phyloP scores from a whole-genome alignment of 2,797 vertebrate species.

The Centroberyx gerrardi region DNA sequence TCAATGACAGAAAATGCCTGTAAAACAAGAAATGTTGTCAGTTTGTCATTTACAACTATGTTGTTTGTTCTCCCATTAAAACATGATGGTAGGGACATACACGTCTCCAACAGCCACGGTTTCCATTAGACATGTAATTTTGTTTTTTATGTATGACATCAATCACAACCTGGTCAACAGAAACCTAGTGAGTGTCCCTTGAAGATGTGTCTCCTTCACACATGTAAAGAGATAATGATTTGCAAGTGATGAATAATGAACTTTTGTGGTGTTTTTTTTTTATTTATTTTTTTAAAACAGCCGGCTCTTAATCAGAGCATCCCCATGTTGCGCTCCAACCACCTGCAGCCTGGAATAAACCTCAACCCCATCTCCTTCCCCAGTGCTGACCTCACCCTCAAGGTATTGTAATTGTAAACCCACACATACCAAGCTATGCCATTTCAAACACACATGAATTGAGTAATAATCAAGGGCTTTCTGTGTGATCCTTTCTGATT shows the following conservation, averaged over 20 bases:
- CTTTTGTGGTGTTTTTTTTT: conserved; percentile 2
- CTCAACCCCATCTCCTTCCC: conserved; percentile 97
- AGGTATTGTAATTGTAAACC: conserved; percentile 83
- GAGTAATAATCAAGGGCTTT: not conserved
- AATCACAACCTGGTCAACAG: too few relatives aligned
- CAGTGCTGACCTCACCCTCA: conserved; percentile 95
- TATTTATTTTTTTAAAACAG: conserved; percentile 70
- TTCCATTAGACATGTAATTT: too few relatives aligned
- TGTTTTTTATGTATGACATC: too few relatives aligned
- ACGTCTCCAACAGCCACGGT: too few relatives aligned
- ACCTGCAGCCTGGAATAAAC: conserved; percentile 94
- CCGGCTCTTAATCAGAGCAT: conserved; percentile 92
- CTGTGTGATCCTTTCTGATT: not conserved
- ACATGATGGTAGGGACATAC: too few relatives aligned
- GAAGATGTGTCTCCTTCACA: too few relatives aligned
- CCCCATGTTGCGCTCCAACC: conserved; percentile 95
- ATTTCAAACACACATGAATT: not conserved
- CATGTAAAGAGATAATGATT: not conserved
- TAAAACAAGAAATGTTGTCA: too few relatives aligned
- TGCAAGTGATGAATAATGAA: not conserved
- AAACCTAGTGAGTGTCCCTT: too few relatives aligned
- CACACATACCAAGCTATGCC: not conserved
- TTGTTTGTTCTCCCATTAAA: too few relatives aligned
- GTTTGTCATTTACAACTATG: too few relatives aligned
- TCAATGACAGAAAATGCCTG: too few relatives aligned